Base-by-base conservation (phyloP, 2,888 invertebrate species). In the Norana najaformis region DNA sequence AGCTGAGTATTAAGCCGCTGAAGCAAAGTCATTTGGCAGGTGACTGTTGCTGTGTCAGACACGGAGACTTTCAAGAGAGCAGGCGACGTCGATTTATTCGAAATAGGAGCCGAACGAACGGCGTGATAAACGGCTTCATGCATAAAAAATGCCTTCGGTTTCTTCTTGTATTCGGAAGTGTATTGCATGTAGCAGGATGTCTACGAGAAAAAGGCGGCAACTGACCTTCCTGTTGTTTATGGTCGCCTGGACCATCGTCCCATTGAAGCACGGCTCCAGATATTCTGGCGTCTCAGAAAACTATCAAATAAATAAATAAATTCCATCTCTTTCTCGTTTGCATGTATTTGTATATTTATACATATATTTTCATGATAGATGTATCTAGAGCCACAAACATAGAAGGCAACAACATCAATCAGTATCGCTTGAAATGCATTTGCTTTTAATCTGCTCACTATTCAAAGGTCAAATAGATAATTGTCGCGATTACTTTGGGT, bases 201-300 rank as follows among this genome's bases (percentile, higher is more conserved):
- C 14, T 16, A 83, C 34, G 82, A 69, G 30, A 30, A 88, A 30
- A 39, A 30, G n/a, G 37, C 2, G 3, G 11, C 69, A n/a, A 69
- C 88, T 38, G 88, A 93, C 93, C 91, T 92, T 92, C 90, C 94
- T 95, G 93, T 96, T 96, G 92, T 95, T 94, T 91, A 94, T 94
- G 92, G 95, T 96, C 94, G 97, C 98, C 96, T 98, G 98, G 16
- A 99, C 97, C 34, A 99, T 95, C 92, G 97, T 96, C 90, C 97
- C 96, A 93, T 96, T 96, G 94, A 98, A 98, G 95, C 99, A 99
- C 0, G 96, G 96, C 39, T 98, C 97, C 13, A 98, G 96, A 93
- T 97, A 97, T 16, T 96, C 94, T 0, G 97, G 96, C 0, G 95
- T 96, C 93, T 97, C 96, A 85, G 96, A 96, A 93, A 97, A 97